phyloP scores from a whole-genome alignment of 2,797 vertebrate genomes.

The Aldrovandia affinis region DNA sequence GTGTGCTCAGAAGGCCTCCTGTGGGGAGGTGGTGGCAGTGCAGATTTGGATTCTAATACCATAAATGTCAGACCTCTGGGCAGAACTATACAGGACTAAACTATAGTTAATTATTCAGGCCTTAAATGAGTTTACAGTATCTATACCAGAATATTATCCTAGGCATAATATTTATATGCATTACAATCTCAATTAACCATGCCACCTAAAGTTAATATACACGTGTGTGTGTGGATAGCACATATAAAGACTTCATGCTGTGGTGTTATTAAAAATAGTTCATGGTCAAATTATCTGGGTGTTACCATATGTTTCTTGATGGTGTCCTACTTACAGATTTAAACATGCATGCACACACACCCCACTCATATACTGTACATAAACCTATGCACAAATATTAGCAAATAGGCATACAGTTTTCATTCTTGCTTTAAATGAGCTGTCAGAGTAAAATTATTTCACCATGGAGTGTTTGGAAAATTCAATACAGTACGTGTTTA shows the following conservation, averaged over 20 bases:
- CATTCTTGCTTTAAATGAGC: background rate
- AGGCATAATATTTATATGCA: background rate
- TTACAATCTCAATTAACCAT: background rate
- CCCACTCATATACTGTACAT: background rate
- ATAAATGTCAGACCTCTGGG: background rate
- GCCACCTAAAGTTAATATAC: background rate
- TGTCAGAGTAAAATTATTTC: background rate
- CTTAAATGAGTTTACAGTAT: background rate
- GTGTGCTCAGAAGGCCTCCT: background rate
- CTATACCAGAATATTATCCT: background rate
- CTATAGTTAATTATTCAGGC: background rate
- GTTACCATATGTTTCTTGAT: background rate
- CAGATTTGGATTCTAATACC: background rate
- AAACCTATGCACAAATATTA: background rate
- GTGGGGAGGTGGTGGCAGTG: background rate
- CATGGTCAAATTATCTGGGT: background rate
- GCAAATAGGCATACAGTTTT: background rate
- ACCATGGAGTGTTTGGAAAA: background rate
- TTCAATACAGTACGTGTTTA: background rate
- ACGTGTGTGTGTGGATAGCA: background rate
- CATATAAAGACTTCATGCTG: background rate
- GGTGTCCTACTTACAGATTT: conserved; percentile 19
- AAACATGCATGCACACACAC: background rate
- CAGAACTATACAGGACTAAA: background rate
- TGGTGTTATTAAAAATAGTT: background rate